Evolutionary conservation across 2,888 invertebrate species (phyloP).

Genomic region (Cremastinae sp.): DNA sequence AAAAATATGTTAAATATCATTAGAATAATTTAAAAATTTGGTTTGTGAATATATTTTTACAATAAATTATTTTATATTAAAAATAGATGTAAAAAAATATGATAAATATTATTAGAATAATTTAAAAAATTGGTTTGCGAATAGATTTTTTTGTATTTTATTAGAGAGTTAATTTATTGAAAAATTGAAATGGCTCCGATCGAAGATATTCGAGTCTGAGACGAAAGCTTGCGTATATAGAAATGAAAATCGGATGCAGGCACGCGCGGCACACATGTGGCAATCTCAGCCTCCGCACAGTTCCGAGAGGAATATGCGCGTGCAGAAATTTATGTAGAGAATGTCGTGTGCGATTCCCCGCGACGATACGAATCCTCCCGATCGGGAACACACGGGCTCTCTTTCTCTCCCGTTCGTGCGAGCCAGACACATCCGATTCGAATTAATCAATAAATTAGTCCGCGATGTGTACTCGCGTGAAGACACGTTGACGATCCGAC

Average conservation of each 20-base stretch:
- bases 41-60: too few species aligned
- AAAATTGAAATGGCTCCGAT: too few species aligned
- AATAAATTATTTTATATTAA: too few species aligned
- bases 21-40: too few species aligned
- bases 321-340: neutral
- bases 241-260: conserved; percentile 3
- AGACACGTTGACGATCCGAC: conserved; percentile 46
- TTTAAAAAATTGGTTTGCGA: too few species aligned
- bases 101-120: too few species aligned
- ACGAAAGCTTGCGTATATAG: neutral
- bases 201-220: neutral
- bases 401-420: neutral
- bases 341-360: conserved; percentile 35
- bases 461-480: conserved; percentile 51
- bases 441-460: conserved; percentile 61
- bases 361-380: conserved; percentile 45
- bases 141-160: too few species aligned
- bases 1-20: too few species aligned
- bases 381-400: conserved; percentile 24
- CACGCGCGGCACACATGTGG: conserved; percentile 35
- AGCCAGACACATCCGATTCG: conserved; percentile 43
- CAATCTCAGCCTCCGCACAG: conserved; percentile 23
- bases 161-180: too few species aligned
- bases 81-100: too few species aligned
- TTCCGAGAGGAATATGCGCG: conserved; percentile 6